A percentile compares a stretch with the other conserved stretches of the same genome.
phyloP scores from a whole-genome alignment of 2,888 invertebrate genomes.

The Leucoptera coffeella region DNA sequence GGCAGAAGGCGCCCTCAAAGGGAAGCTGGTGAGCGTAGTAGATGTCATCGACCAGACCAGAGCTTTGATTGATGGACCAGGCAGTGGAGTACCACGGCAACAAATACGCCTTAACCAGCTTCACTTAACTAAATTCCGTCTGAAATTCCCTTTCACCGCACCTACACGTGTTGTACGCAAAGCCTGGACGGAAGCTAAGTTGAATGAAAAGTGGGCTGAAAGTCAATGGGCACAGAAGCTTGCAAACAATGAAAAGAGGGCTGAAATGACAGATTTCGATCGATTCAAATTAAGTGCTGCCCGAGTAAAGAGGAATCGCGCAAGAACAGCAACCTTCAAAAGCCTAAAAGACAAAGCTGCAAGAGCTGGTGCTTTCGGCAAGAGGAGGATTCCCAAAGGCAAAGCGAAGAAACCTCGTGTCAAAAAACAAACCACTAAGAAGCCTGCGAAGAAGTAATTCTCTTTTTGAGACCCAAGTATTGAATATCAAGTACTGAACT shows the following conservation, averaged over 20 bases:
- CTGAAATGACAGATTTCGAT: constrained; percentile 87
- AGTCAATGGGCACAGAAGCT: constrained; percentile 90
- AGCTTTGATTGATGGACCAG: constrained; percentile 90
- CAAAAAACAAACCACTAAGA: constrained; percentile 38
- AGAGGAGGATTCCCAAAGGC: constrained; percentile 51
- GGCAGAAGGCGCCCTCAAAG: constrained; percentile 82
- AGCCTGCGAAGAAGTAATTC: constrained; percentile 51
- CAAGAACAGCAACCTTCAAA: constrained; percentile 71
- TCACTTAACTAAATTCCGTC: constrained; percentile 86
- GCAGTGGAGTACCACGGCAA: constrained; percentile 73
- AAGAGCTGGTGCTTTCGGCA: constrained; percentile 56
- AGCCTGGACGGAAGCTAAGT: constrained; percentile 81
- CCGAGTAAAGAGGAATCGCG: constrained; percentile 77
- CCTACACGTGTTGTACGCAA: constrained; percentile 83
- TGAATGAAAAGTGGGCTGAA: constrained; percentile 82
- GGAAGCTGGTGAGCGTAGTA: constrained; percentile 90
- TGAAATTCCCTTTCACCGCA: constrained; percentile 81
- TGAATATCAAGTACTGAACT: constrained; percentile 20
- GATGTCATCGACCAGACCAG: constrained; percentile 97
- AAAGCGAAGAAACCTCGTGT: constrained; percentile 42
- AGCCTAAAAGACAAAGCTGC: constrained; percentile 64
- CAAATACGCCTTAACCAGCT: constrained; percentile 82
- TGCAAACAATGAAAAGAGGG: constrained; percentile 78
- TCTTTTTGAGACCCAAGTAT: constrained; percentile 23
- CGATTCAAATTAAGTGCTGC: constrained; percentile 92